Base-by-base conservation (phyloP, 2,797 vertebrate genomes). In the Chrysolophus pictus region DNA sequence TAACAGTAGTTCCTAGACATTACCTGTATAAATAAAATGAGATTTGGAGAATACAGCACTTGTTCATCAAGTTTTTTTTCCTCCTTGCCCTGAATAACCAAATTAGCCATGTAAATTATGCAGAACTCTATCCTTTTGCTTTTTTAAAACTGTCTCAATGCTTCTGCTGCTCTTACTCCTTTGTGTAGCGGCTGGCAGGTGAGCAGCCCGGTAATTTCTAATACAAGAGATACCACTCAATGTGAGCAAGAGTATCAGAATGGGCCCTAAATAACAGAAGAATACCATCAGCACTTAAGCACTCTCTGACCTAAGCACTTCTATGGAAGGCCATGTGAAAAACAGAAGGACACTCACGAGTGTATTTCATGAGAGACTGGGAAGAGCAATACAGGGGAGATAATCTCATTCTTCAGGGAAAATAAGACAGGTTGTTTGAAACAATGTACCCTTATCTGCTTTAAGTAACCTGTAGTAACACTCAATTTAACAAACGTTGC, bases 401-500 rank as follows among this genome's bases (percentile, higher is more conserved):
- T 84, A 87, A 88, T 91, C 84, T 92, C 60, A 63, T 93, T 94
- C 85, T 92, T 91, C 55, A 41, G 46, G 59, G 59, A 89, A 95
- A 85, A 93, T 90, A 92, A 94, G 7, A 64, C 58, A 87, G 29
- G 71, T 58, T 93, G 56, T 81, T 94, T 86, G 64, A 95, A 92
- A 95, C 75, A 93, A 91, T 79, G 67, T 79, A 82, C 31, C 5
- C 4, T 76, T 95, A 92, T 96, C 87, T 88, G 24, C 83, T 86
- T 59, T 81, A 90, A 94, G 75, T 95, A 96, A 93, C 5, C 0
- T 67, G 68, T 88, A 87, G 85, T 62, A 95, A 91, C 87, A 93
- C 71, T 64, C 71, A 92, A 79, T 96, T 95, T 93, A 93, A 86
- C 90, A 93, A 88, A 33, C 73, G 53, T 69, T 86, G 73, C 86